Evolutionary conservation across 1,140 invertebrate genomes (phyloP), one percentile per base, ranked within the genome.

Genomic region (Heliconius eleuchia): DNA sequence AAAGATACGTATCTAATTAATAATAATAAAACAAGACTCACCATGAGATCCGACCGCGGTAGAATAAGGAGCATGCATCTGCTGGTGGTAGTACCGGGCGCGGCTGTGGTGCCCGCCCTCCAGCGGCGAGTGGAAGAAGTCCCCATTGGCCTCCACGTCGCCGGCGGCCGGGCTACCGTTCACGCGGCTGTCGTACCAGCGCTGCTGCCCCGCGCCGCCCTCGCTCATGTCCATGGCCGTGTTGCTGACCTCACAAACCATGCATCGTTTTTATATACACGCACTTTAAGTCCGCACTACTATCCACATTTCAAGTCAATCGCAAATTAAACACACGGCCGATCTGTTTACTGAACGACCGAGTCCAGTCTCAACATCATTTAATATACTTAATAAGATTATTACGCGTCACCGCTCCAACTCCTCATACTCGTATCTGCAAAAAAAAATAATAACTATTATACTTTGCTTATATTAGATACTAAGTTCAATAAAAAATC

Each of bases 81-180:
- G 93, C 83, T 95, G 94, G 82, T 95, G 94, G 90, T 95, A 95
- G 90, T 94, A 95, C 73, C 94, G 89, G 75, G 93, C 92, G 85
- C 93, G 89, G 82, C 92, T 93, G 86, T 94, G 93, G 84, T 95
- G 94, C 23, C 92, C 92, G 87, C 94, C 94, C 86, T 95, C 94
- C 74, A 95, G 90, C 84, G 94, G 91, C 76, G 94, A 93, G 87
- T 95, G 94, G 90, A 95, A 95, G 91, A 95, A 95, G 85, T 93
- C 94, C 77, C 89, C 92, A 84, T 92, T 92, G 78, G 87, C 81
- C 81, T 92, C 91, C 84, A 89, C 90, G 86, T 94, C 92, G 71
- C 86, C 91, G 84, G 88, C 93, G 80, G 92, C 93, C 72, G 91
- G 93, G 90, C 94, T 94, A 88, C 92, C 94, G 90, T 94, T 92